phyloP scores from a whole-genome alignment of 2,888 invertebrate species.

The Leptopilina myrica region DNA sequence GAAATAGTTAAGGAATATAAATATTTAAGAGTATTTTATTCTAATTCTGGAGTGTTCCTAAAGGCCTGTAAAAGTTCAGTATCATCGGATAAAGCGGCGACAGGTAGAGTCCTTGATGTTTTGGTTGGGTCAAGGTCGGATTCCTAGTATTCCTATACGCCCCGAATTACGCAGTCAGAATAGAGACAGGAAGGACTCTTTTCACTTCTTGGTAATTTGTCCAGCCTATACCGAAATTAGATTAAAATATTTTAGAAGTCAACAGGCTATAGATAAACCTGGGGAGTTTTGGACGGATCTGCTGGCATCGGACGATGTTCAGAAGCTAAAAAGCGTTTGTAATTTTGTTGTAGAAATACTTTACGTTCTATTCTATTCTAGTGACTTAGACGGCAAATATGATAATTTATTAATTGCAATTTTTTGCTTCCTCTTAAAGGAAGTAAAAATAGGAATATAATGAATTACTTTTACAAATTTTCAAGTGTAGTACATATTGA shows the following conservation, averaged over 20 bases:
- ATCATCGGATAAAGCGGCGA: too few relatives aligned
- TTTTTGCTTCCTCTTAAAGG: too few relatives aligned
- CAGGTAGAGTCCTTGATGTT: slow-evolving; percentile 1
- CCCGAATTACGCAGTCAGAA: slow-evolving; percentile 6
- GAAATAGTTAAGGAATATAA: too few relatives aligned
- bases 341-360: slow-evolving; percentile 5
- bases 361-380: too few relatives aligned
- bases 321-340: background rate
- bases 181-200: background rate
- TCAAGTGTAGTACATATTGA: too few relatives aligned
- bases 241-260: background rate
- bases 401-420: too few relatives aligned
- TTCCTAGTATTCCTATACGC: background rate
- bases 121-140: slow-evolving; percentile 2
- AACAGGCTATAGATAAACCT: slow-evolving; percentile 2
- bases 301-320: background rate
- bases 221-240: background rate
- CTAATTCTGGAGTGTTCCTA: too few relatives aligned
- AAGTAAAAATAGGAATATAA: too few relatives aligned
- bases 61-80: too few relatives aligned
- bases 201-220: background rate
- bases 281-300: background rate
- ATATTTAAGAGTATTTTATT: too few relatives aligned
- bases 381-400: too few relatives aligned
- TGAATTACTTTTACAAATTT: too few relatives aligned